Evolutionary conservation across 1,140 invertebrate species (phyloP).

Genomic region (Trachymyrmex cornetzi): DNA sequence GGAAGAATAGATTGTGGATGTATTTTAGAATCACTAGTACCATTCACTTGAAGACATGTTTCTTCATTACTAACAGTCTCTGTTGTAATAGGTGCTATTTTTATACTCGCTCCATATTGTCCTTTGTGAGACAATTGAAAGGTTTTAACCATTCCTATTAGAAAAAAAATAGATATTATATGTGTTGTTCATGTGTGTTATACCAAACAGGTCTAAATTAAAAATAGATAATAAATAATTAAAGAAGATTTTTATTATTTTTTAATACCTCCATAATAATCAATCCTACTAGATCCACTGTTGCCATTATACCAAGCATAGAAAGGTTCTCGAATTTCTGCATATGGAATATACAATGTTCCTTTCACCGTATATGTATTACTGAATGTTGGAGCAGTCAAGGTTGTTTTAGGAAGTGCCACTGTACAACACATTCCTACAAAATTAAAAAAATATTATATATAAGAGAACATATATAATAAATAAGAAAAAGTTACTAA

Average conservation of each 20-base stretch:
- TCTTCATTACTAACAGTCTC: conserved; percentile 90
- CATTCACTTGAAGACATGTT: conserved; percentile 95
- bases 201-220: background rate
- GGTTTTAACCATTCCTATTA: conserved; percentile 93
- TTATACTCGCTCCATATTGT: conserved; percentile 91
- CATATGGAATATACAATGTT: conserved; percentile 95
- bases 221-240: conserved; percentile 29
- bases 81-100: conserved; percentile 95
- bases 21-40: conserved; percentile 89
- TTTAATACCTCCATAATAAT: conserved; percentile 95
- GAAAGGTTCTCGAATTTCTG: conserved; percentile 96
- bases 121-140: conserved; percentile 91
- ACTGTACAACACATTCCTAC: background rate
- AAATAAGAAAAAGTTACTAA: conserved; percentile 2
- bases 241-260: background rate
- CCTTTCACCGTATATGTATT: conserved; percentile 91
- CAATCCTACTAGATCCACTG: conserved; percentile 93
- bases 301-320: conserved; percentile 94
- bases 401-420: background rate
- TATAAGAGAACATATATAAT: background rate
- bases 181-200: background rate
- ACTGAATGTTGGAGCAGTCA: conserved; percentile 89
- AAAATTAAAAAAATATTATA: conserved; percentile 17
- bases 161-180: background rate
- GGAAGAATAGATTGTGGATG: conserved; percentile 93